Evolutionary conservation across 2,797 vertebrate species (phyloP).

Genomic region (Lindbergichthys nudifrons): DNA sequence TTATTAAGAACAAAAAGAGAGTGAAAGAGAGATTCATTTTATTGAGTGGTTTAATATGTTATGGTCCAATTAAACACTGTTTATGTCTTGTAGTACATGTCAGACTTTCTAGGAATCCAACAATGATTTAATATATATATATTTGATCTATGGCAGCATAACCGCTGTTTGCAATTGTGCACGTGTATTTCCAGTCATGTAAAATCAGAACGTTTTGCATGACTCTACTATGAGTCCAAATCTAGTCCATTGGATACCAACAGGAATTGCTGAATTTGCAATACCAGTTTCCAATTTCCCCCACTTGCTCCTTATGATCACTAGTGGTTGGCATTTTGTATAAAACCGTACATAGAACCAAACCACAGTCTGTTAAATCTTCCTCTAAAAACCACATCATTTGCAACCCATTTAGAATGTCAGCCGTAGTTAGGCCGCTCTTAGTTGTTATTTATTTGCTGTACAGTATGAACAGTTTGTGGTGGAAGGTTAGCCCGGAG

Average conservation of each 20-base stretch:
- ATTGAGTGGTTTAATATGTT: neutral
- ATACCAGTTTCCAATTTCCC: conserved; percentile 30
- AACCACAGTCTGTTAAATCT: conserved; percentile 43
- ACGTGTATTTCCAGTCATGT: conserved; percentile 17
- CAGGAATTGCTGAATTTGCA: conserved; percentile 57
- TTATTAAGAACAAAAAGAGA: too few species aligned
- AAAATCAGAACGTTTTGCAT: conserved; percentile 7
- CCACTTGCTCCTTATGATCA: conserved; percentile 42
- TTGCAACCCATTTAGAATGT: conserved; percentile 53
- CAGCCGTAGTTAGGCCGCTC: conserved; percentile 27
- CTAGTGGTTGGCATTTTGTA: conserved; percentile 31
- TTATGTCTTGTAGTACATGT: neutral
- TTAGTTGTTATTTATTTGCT: conserved; percentile 47
- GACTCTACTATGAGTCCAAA: conserved; percentile 26
- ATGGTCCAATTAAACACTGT: neutral
- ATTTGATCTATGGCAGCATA: conserved; percentile 2
- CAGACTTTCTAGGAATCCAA: neutral
- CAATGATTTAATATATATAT: conserved; percentile 4
- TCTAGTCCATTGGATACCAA: conserved; percentile 27
- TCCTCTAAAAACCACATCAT: conserved; percentile 54
- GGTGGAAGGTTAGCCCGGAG: conserved; percentile 47
- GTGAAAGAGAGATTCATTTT: too few species aligned
- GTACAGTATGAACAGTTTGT: conserved; percentile 34
- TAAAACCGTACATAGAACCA: conserved; percentile 36
- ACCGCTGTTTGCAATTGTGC: neutral